phyloP scores from a whole-genome alignment of 2,113 vertebrate genomes.

The Rhabdomys dilectus region DNA sequence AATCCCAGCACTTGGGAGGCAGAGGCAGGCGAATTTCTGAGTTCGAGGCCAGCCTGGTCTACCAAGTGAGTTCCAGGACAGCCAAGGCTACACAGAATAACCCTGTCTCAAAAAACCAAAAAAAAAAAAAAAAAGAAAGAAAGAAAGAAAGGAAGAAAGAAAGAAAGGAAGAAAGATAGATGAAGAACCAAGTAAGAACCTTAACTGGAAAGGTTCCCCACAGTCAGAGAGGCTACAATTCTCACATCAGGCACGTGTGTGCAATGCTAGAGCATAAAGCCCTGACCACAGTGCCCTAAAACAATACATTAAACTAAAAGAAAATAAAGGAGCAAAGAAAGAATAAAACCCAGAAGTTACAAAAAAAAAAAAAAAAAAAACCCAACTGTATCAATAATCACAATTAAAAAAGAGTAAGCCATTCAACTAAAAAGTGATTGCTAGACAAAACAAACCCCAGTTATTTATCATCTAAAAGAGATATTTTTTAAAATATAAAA shows the following conservation, averaged over 20 bases:
- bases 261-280: neutral
- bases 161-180: no score
- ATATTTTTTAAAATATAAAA: slow-evolving; percentile 20
- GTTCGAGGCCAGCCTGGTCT: no score
- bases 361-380: slow-evolving; percentile 36
- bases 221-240: neutral
- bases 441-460: slow-evolving; percentile 1
- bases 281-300: neutral
- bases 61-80: no score
- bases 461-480: neutral
- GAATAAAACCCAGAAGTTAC: slow-evolving; percentile 15
- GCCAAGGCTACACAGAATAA: no score
- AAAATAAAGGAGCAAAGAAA: slow-evolving; percentile 10
- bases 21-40: no score
- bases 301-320: neutral
- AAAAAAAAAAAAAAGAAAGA: no score
- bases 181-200: neutral
- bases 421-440: slow-evolving; percentile 26
- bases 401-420: slow-evolving; percentile 23
- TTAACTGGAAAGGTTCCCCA: slow-evolving; percentile 5
- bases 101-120: no score
- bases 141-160: no score
- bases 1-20: no score
- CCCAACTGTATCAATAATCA: slow-evolving; percentile 2
- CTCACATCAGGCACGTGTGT: neutral